Evolutionary conservation across 64 coral and sea anemone genomes (phyloP), one percentile per base, ranked within the genome.

Genomic region (Acropora tenuis): DNA sequence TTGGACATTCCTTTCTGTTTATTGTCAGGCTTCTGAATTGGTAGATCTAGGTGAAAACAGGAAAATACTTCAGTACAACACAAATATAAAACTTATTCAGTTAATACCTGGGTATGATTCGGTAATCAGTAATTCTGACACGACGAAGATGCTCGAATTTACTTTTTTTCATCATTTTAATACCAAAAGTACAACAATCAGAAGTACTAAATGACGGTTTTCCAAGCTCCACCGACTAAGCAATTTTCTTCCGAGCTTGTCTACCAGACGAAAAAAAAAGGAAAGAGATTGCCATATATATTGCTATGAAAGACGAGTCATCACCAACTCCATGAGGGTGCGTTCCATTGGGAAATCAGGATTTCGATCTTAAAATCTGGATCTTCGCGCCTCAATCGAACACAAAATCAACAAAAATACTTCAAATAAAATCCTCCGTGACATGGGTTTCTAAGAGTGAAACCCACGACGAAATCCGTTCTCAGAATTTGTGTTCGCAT

Each of bases 1-100:
- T 71, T 71, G 68, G 68, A 8, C 17, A 71, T 71, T 71, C 68
- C 68, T 71, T 71, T 3, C 68, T 71, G 68, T 71, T n/a, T 5
- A 71, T 71, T 71, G 16, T 40, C 68, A 40, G 68, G 13, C 68
- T 71, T 71, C 8, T 71, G 17, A 71, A 71, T 40, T 40, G 68
- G 68, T 20, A 71, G 68, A 71, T 71, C 68, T 71, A 20, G 17
- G 68, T 20, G 68, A 19, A 71, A 71, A 71, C 8, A 6, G 19
- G 68, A 40, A 71, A 71, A 4, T n/a, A 71, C 19, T 12, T 63
- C 59, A 63, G 59, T 63, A 63, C 17, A 71, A 71, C 68, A 20
- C 68, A 40, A 71, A 71, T 71, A 71, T 71, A 71, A 71, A 71
- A 71, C 13, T 71, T 71, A 71, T 20, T 71, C 20, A 71, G 18